Conservation (phyloP, 2,888 invertebrate species). For the Parasteatoda lunata region DNA sequence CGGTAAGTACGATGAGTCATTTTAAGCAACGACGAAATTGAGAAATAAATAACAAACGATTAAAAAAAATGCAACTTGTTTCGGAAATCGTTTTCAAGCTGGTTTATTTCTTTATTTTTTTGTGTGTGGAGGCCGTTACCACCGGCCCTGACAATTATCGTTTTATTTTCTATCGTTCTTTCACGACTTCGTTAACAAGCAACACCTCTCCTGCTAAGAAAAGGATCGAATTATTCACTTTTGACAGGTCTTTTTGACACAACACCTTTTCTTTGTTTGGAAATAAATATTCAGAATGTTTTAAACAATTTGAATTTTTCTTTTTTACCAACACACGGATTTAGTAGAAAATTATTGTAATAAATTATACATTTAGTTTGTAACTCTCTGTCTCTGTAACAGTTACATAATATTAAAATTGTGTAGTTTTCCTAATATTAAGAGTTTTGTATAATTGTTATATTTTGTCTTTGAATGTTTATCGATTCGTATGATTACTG, state of each 20-base stretch:
- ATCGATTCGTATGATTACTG: too few relatives aligned
- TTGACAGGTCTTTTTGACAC: neutral
- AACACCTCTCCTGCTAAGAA: neutral
- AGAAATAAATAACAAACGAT: neutral
- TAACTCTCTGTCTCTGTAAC: too few relatives aligned
- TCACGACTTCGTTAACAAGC: neutral
- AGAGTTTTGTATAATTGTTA: too few relatives aligned
- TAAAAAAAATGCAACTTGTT: slow-evolving; percentile 2
- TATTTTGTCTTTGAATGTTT: too few relatives aligned
- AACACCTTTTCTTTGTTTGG: too few relatives aligned
- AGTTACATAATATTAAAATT: too few relatives aligned
- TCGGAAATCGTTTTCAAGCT: slow-evolving; percentile 2
- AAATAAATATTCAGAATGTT: too few relatives aligned
- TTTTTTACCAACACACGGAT: too few relatives aligned
- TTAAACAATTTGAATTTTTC: too few relatives aligned
- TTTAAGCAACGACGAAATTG: neutral
- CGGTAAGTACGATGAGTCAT: neutral
- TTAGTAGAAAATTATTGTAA: too few relatives aligned
- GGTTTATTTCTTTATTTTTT: neutral
- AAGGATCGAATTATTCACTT: neutral
- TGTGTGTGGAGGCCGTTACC: neutral
- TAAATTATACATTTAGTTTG: too few relatives aligned
- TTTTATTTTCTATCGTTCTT: neutral
- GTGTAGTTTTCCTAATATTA: too few relatives aligned
- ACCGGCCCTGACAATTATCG: neutral